These are phyloP conservation scores for Lacanobia oleracea DNA, from an alignment of 2,888 invertebrate species.

Conservation along the genomic window DNA sequence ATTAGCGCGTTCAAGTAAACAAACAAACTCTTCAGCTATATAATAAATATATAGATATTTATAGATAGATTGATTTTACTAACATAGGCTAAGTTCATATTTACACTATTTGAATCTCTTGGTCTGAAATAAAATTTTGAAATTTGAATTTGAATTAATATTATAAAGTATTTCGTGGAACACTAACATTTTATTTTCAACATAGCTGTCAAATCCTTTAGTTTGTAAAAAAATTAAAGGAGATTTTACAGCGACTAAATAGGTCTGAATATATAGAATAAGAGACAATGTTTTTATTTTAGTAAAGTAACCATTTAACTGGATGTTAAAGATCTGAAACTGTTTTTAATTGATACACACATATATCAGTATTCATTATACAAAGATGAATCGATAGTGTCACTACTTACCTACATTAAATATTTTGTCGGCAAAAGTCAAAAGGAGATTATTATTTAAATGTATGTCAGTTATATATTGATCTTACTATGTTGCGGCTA, in stretches of 20 bases:
- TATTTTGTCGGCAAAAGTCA: conserved; percentile 10
- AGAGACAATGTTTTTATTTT: neutral
- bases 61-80: too few relatives aligned
- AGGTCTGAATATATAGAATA: neutral
- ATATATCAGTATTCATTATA: conserved; percentile 23
- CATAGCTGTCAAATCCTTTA: neutral
- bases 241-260: neutral
- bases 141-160: too few relatives aligned
- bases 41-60: too few relatives aligned
- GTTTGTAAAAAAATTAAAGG: too few relatives aligned
- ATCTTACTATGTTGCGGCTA: neutral
- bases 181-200: neutral
- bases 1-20: too few relatives aligned
- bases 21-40: too few relatives aligned
- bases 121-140: too few relatives aligned
- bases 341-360: conserved; percentile 5
- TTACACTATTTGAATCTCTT: too few relatives aligned
- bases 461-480: neutral
- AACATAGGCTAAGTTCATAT: too few relatives aligned
- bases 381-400: conserved; percentile 22
- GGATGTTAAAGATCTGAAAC: neutral
- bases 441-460: conserved; percentile 14
- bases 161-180: neutral
- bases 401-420: conserved; percentile 14
- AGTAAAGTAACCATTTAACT: neutral